A percentile compares a stretch with the other conserved stretches of the same genome.
phyloP scores from a whole-genome alignment of 2,797 vertebrate species.

The Lindbergichthys nudifrons region DNA sequence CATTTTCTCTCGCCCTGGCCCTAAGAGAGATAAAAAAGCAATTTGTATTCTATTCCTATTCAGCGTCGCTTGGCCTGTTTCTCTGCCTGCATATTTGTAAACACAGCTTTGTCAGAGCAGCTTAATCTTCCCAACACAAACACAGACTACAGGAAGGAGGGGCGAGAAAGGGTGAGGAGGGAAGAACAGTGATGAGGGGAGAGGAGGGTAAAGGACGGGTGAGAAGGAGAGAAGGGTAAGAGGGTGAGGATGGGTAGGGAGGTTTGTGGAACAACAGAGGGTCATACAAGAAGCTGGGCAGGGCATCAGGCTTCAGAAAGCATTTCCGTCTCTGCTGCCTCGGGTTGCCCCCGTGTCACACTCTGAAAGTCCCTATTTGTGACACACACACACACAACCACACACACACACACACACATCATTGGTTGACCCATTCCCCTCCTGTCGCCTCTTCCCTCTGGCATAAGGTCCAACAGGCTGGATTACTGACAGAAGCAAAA shows the following conservation, averaged over 20 bases:
- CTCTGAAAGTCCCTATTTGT: slow-evolving; percentile 35
- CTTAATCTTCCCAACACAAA: slow-evolving; percentile 89
- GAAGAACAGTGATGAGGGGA: slow-evolving; percentile 39
- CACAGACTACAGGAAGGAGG: slow-evolving; percentile 77
- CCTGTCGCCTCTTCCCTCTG: slow-evolving; percentile 14
- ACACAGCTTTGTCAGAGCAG: slow-evolving; percentile 88
- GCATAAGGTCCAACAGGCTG: slow-evolving; percentile 41
- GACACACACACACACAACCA: background rate
- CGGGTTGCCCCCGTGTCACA: slow-evolving; percentile 53
- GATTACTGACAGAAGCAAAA: slow-evolving; percentile 51
- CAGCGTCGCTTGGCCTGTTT: slow-evolving; percentile 87
- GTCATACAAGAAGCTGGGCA: slow-evolving; percentile 33
- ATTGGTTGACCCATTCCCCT: slow-evolving; percentile 22
- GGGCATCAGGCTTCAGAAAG: slow-evolving; percentile 53
- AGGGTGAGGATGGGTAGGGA: slow-evolving; percentile 33
- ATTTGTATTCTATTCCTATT: slow-evolving; percentile 90
- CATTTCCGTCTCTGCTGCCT: slow-evolving; percentile 55
- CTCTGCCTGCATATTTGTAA: slow-evolving; percentile 90
- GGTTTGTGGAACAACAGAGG: slow-evolving; percentile 29
- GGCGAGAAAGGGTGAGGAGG: slow-evolving; percentile 63
- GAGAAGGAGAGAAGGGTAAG: slow-evolving; percentile 31
- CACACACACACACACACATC: slow-evolving; percentile 13
- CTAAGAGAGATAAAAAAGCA: slow-evolving; percentile 89
- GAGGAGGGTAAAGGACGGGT: slow-evolving; percentile 35
- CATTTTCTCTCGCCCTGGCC: slow-evolving; percentile 87